Conservation (phyloP, 2,797 vertebrate genomes). For the Arvicola amphibius region DNA sequence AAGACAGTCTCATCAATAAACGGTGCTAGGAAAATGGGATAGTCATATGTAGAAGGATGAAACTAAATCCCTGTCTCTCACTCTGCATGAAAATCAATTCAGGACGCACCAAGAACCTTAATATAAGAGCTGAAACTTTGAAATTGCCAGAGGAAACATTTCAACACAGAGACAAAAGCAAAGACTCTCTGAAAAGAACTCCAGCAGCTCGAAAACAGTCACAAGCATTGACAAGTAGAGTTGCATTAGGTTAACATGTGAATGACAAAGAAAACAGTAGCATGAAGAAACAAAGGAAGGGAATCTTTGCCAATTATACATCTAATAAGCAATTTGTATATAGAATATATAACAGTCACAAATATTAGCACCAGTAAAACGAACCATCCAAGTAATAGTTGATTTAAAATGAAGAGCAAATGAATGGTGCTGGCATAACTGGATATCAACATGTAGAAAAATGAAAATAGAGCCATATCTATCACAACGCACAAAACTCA, state of each 20-base stretch:
- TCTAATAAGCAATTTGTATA: background rate
- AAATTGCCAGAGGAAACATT: background rate
- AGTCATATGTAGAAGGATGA: background rate
- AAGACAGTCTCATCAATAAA: background rate
- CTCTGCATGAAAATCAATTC: background rate
- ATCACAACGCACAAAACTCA: no score
- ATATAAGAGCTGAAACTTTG: background rate
- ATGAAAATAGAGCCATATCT: no score
- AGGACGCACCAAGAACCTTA: background rate
- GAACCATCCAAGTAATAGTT: background rate
- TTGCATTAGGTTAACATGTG: background rate
- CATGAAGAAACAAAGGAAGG: background rate
- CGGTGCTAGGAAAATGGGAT: background rate
- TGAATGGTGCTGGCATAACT: background rate
- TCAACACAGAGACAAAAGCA: background rate
- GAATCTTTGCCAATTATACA: background rate
- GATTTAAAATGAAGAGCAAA: background rate
- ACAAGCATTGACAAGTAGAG: background rate
- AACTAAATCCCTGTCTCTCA: background rate
- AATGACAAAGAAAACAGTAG: background rate
- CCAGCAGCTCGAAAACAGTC: background rate
- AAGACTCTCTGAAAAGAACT: background rate
- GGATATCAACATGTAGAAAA: no score
- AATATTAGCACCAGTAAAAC: background rate
- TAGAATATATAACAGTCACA: background rate